A percentile compares a stretch with the other conserved stretches of the same genome.
Conservation (phyloP, 2,113 vertebrate species). For the Otis tarda region DNA sequence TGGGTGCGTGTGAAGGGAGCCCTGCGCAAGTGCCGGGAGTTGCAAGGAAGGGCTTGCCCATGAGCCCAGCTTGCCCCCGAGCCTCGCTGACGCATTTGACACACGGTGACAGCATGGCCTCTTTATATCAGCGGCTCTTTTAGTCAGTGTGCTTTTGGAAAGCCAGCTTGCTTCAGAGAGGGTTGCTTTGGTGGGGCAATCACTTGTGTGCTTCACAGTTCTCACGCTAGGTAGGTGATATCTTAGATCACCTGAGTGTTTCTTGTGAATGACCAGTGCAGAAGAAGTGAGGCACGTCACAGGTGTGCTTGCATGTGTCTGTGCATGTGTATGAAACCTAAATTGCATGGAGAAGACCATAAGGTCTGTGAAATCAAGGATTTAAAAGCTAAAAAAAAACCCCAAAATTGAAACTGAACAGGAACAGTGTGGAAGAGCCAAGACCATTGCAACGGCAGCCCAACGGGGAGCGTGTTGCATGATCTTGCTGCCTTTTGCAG, state of each 20-base stretch:
- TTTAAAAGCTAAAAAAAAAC: neutral
- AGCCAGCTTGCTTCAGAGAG: neutral
- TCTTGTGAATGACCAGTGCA: neutral
- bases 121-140: neutral
- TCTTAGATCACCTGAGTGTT: neutral
- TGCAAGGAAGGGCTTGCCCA: neutral
- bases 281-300: neutral
- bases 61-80: neutral
- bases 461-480: rapidly evolving
- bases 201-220: rapidly evolving
- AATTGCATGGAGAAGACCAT: neutral
- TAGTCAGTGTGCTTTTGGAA: neutral
- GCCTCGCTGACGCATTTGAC: neutral
- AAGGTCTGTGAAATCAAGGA: neutral
- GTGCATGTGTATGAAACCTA: neutral
- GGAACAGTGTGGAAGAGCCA: rapidly evolving
- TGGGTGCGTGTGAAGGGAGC: neutral
- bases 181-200: neutral
- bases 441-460: rapidly evolving
- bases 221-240: rapidly evolving
- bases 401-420: neutral
- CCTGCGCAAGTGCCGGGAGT: neutral
- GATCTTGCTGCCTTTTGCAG: neutral
- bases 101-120: neutral
- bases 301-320: rapidly evolving